phyloP scores from a whole-genome alignment of 2,888 invertebrate genomes.

The Andrena camellia region DNA sequence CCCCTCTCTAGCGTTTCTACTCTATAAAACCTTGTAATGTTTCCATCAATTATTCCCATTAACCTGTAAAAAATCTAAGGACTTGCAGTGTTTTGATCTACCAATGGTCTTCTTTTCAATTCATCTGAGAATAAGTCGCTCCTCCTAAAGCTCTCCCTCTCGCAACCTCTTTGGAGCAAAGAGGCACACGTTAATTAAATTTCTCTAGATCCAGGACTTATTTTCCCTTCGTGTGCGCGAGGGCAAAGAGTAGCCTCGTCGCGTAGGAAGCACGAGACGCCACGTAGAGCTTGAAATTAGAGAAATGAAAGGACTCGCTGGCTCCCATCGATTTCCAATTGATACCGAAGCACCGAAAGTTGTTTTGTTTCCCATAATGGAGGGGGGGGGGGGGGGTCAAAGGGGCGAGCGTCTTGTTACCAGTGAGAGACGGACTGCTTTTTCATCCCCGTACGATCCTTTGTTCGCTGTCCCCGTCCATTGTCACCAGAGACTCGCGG shows the following conservation, averaged over 20 bases:
- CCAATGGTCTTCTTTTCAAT: no score
- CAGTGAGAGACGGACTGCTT: background rate
- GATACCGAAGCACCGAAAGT: slow-evolving; percentile 41
- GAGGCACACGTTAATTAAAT: no score
- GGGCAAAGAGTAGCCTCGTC: background rate
- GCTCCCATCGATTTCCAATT: slow-evolving; percentile 48
- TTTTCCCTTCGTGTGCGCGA: no score
- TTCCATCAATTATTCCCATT: no score
- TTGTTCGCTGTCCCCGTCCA: slow-evolving; percentile 19
- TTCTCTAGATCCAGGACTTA: no score
- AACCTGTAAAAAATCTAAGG: no score
- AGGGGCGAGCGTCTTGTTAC: slow-evolving; percentile 48
- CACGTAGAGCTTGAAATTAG: slow-evolving; percentile 44
- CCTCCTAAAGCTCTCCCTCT: no score
- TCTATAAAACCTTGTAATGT: no score
- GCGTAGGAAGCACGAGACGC: background rate
- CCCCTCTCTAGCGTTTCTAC: no score
- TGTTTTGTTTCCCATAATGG: slow-evolving; percentile 51
- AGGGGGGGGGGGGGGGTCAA: slow-evolving; percentile 28
- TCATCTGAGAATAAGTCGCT: no score
- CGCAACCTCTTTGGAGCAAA: no score
- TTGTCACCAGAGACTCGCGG: slow-evolving; percentile 34
- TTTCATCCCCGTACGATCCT: slow-evolving; percentile 6
- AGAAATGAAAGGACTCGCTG: slow-evolving; percentile 47
- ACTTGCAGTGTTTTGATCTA: no score